phyloP scores from a whole-genome alignment of 1,140 invertebrate genomes.

The Hypsibius dujardini region DNA sequence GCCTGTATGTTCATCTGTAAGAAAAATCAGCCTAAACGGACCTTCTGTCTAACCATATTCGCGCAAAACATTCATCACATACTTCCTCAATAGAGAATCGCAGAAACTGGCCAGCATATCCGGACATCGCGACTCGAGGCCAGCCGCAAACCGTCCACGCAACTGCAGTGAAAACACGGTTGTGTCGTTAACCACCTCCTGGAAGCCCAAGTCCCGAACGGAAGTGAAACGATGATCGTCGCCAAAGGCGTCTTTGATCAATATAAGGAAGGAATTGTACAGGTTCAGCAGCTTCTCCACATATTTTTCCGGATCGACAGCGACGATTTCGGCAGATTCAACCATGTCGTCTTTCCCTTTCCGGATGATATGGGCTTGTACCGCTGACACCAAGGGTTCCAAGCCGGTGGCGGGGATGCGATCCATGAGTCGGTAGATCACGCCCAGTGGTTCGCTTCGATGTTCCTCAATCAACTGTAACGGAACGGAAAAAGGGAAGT shows the following conservation, averaged over 20 bases:
- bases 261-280: slow-evolving; percentile 71
- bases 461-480: background rate
- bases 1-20: no score
- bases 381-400: slow-evolving; percentile 66
- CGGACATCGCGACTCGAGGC: slow-evolving; percentile 89
- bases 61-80: no score
- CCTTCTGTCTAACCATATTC: no score
- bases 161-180: slow-evolving; percentile 75
- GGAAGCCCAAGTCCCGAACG: slow-evolving; percentile 79
- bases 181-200: slow-evolving; percentile 93
- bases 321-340: background rate
- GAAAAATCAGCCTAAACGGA: no score
- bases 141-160: slow-evolving; percentile 34
- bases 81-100: slow-evolving; percentile 95
- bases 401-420: slow-evolving; percentile 81
- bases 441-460: slow-evolving; percentile 2
- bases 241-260: slow-evolving; percentile 84
- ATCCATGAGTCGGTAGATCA: slow-evolving; percentile 77
- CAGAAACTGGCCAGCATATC: slow-evolving; percentile 98
- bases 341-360: slow-evolving; percentile 15
- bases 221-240: slow-evolving; percentile 94
- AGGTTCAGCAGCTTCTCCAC: slow-evolving; percentile 82
- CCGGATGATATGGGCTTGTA: slow-evolving; percentile 73
- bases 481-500: no score
- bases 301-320: slow-evolving; percentile 91